Evolutionary conservation across 2,888 invertebrate species (phyloP), one percentile per base, ranked within the genome.

Genomic region (Parnassius apollo): DNA sequence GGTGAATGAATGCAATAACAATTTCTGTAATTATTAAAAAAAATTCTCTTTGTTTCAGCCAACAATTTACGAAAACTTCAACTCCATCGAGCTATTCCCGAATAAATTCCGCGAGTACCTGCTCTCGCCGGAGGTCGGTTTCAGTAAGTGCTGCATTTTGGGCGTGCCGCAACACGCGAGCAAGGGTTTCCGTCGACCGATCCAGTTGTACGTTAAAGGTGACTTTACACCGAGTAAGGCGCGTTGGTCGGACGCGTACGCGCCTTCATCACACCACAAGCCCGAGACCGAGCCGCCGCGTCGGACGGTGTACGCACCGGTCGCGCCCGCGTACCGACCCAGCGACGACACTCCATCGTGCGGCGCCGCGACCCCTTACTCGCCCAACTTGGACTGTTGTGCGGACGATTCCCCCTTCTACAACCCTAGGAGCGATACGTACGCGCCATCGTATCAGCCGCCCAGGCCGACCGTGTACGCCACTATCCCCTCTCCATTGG

Each of bases 101-200:
- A 96, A 97, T 73, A 96, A 96, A 78, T 99, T 99, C 84, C 96
- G 96, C 58, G 97, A 98, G 77, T 99, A 96, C 86, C 93, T 99
- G 48, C 92, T 99, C 3, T 96, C 96, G 25, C 93, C 95, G 0
- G 98, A 98, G 79, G 96, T 99, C 53, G 98, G 98, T 4, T 99
- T 98, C 88, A 95, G 95, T 77, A 97, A 96, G 79, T 97, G 96
- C 79, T 97, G 97, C 78, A 95, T 96, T 2, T 89, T 98, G 52
- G 97, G 96, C 42, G 95, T 94, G 2, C 96, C 97, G 4, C 93
- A 95, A 74, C 96, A 98, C 83, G 94, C 95, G 65, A 95, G 96
- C 69, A 97, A 96, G 90, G 98, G 98, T 25, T 98, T 98, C 85
- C 95, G 96, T 70, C 93, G 97, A 50, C 97, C 97, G 10, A 95